Evolutionary conservation across 2,888 invertebrate species (phyloP), one percentile per base, ranked within the genome.

Genomic region (Lasius fuliginosus): DNA sequence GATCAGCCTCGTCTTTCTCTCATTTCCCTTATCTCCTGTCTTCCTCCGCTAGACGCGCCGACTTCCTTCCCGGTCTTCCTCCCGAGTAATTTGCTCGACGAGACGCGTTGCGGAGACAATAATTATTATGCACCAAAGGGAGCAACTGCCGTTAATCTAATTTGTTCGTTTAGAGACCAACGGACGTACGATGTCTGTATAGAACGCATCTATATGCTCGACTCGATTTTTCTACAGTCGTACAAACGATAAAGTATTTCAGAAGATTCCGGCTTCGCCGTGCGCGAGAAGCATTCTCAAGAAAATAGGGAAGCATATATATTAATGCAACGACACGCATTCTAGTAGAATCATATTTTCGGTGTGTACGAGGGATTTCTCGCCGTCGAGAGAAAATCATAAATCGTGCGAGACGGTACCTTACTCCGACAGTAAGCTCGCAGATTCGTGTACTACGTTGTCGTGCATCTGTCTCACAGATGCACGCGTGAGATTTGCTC

Each of bases 71-170:
- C 62, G 56, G 36, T 49, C 36, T 85, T 84, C 76, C 85, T 81
- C 75, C 49, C 27, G 67, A 73, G 77, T 85, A 84, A 86, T 85
- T 84, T 86, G 88, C 81, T 85, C 85, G 76, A 56, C 79, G 83
- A 82, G 83, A 82, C 73, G 88, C 83, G 81, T 74, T 56, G 65
- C 74, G 82, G 49, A 84, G 90, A 88, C 90, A 91, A 92, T 94
- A 92, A 93, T 93, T 93, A 92, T 91, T 88, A 84, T 84, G 87
- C 87, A 87, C 88, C 91, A 91, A 92, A 92, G 92, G 89, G 90
- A 87, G 90, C 88, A 87, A 90, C 86, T 87, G 65, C 82, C 73
- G 79, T 87, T 92, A 92, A 92, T 92, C 88, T 83, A 86, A 88
- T 91, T 92, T 88, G 82, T 88, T 88, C 88, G 85, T 86, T 88